Evolutionary conservation across 2,888 invertebrate species (phyloP).

Genomic region (Drosophila anomalata): DNA sequence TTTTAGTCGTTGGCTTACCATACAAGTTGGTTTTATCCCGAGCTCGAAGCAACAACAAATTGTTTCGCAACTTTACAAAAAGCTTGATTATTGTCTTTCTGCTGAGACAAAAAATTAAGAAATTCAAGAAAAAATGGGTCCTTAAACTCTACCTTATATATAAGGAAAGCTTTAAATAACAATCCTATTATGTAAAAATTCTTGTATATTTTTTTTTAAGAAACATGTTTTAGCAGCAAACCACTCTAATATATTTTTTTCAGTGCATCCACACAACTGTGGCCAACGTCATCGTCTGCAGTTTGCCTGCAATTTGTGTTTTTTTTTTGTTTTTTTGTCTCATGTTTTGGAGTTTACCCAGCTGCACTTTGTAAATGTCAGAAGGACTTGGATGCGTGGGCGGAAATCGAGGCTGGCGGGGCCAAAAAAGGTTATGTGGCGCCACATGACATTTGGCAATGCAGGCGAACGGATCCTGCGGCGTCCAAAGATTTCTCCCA

Average conservation of each 20-base stretch:
- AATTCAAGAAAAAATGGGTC: background rate
- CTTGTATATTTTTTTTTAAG: no score
- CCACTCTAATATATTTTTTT: background rate
- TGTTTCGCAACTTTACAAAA: constrained; percentile 25
- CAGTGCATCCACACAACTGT: constrained; percentile 17
- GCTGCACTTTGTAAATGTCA: constrained; percentile 63
- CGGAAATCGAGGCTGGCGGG: constrained; percentile 23
- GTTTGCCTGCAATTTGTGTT: constrained; percentile 17
- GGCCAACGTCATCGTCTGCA: constrained; percentile 25
- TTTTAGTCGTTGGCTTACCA: constrained; percentile 23
- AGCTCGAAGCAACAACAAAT: constrained; percentile 22
- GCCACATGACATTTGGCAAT: constrained; percentile 47
- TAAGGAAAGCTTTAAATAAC: no score
- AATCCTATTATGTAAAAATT: no score
- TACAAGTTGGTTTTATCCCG: constrained; percentile 36
- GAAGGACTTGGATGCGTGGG: constrained; percentile 54
- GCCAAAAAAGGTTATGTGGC: constrained; percentile 58
- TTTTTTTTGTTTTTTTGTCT: constrained; percentile 16
- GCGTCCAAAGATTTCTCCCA: constrained; percentile 34
- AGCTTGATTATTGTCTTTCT: constrained; percentile 31
- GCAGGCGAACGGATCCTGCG: constrained; percentile 31
- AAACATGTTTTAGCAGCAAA: no score
- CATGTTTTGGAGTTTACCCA: constrained; percentile 27
- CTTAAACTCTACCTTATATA: no score
- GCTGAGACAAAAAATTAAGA: background rate